Conservation (phyloP, 2,113 vertebrate genomes). For the Xenopus borealis region DNA sequence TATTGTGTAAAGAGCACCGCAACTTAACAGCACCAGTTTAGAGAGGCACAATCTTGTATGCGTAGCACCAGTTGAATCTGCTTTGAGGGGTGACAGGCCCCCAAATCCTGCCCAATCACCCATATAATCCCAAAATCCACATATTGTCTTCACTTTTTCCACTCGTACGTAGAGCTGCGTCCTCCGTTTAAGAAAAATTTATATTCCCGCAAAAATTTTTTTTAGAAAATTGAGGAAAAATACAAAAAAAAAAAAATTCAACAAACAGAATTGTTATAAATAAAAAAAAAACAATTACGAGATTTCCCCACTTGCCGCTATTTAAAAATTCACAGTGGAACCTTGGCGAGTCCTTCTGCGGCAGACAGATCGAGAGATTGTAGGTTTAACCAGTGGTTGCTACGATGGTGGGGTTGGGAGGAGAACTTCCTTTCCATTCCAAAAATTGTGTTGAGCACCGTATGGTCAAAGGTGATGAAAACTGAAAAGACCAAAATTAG, state of each 20-base stretch:
- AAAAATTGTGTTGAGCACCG: slow-evolving; percentile 70
- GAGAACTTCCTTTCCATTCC: slow-evolving; percentile 55
- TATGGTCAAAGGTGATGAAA: slow-evolving; percentile 67
- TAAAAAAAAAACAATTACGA: background rate
- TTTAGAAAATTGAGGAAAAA: background rate
- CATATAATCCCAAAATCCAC: slow-evolving; percentile 13
- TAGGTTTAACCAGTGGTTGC: slow-evolving; percentile 37
- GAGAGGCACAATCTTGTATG: slow-evolving; percentile 37
- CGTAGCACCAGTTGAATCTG: slow-evolving; percentile 41
- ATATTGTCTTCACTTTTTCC: slow-evolving; percentile 16
- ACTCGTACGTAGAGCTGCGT: slow-evolving; percentile 21
- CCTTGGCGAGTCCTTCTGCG: slow-evolving; percentile 48
- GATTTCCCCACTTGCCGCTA: slow-evolving; percentile 19
- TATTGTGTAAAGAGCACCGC: slow-evolving; percentile 37
- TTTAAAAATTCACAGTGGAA: slow-evolving; percentile 87
- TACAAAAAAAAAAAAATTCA: background rate
- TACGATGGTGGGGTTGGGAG: slow-evolving; percentile 49
- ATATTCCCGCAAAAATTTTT: slow-evolving; percentile 8
- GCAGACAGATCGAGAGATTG: slow-evolving; percentile 26
- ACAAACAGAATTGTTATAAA: slow-evolving; percentile 14
- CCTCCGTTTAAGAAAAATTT: background rate
- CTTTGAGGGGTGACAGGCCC: background rate
- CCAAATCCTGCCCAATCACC: background rate
- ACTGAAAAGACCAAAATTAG: slow-evolving; percentile 52
- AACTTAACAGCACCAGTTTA: slow-evolving; percentile 36